Evolutionary conservation across 2,888 invertebrate species (phyloP), one percentile per base, ranked within the genome.

Genomic region (Hypomecis punctinalis): DNA sequence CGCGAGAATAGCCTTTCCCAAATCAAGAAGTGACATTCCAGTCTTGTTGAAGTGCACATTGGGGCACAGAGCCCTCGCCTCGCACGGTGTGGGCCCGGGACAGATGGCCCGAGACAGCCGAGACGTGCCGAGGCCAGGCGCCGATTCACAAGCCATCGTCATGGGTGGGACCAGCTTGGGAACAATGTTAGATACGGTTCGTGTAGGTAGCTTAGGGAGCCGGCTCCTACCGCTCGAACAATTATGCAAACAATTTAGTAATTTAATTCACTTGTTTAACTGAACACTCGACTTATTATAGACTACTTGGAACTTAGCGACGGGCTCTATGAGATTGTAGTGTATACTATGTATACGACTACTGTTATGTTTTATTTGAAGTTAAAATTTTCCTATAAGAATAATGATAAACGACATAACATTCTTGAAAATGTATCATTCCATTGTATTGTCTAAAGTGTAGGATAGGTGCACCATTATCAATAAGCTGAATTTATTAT

Each of bases 131-230:
- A 82, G 81, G 80, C 75, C 78, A 80, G 75, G 67, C 82, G 89
- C 86, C 83, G 77, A 76, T 88, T 89, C 81, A 85, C 90, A 89
- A 89, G 90, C 89, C 90, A 89, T 90, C 91, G 93, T 93, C 93
- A 91, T 91, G 92, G 93, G 93, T 93, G 91, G 93, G 93, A 93
- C 93, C 93, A 93, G 88, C 85, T 85, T 82, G 93, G 93, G 93
- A 93, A 92, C 93, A 93, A 93, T 89, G 83, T 90, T 92, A 93
- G 89, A 86, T 90, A 87, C 82, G 86, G 82, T 81, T 90, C 88
- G 87, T 86, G 89, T 91, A 91, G 90, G 82, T 88, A 85, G 85
- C 78, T 77, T 85, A 84, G 85, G 86, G 84, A 83, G 87, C 84
- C 79, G 70, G 80, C 84, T 87, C 85, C 85, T 79, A 69, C 79